phyloP scores from a whole-genome alignment of 2,797 vertebrate species.

The Yasuhikotakia modesta region DNA sequence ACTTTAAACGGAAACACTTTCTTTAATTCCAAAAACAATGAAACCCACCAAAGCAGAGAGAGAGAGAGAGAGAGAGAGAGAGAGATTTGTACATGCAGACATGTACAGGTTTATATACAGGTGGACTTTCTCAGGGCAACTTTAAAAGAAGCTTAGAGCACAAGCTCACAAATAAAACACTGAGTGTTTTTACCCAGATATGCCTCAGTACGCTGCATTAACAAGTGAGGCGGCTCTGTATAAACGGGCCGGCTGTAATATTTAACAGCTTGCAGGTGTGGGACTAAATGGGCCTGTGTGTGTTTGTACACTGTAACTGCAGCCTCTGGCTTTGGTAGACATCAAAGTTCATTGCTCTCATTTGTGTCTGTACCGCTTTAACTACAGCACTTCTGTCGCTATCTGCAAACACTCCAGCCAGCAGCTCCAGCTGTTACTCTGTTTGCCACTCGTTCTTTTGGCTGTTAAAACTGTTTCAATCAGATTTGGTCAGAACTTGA shows the following conservation, averaged over 20 bases:
- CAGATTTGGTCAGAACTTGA: not conserved
- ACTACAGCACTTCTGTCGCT: constrained; percentile 53
- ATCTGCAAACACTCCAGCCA: constrained; percentile 1
- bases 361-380: constrained; percentile 74
- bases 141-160: constrained; percentile 9
- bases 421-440: constrained; percentile 66
- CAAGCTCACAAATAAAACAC: constrained; percentile 24
- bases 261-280: constrained; percentile 81
- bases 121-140: constrained; percentile 3
- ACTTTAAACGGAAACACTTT: not conserved
- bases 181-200: constrained; percentile 17
- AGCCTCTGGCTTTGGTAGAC: constrained; percentile 67
- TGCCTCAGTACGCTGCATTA: constrained; percentile 36
- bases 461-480: constrained; percentile 59
- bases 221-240: constrained; percentile 61
- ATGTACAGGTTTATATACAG: too few relatives aligned
- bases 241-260: constrained; percentile 68
- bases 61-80: not conserved
- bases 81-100: not conserved
- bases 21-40: too few relatives aligned
- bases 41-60: too few relatives aligned
- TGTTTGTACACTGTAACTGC: constrained; percentile 43
- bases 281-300: constrained; percentile 53
- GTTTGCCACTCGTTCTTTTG: constrained; percentile 72
- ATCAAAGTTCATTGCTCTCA: constrained; percentile 69